Conservation (phyloP, 35 echinoderm and acorn worm species). For the Ptychodera flava region DNA sequence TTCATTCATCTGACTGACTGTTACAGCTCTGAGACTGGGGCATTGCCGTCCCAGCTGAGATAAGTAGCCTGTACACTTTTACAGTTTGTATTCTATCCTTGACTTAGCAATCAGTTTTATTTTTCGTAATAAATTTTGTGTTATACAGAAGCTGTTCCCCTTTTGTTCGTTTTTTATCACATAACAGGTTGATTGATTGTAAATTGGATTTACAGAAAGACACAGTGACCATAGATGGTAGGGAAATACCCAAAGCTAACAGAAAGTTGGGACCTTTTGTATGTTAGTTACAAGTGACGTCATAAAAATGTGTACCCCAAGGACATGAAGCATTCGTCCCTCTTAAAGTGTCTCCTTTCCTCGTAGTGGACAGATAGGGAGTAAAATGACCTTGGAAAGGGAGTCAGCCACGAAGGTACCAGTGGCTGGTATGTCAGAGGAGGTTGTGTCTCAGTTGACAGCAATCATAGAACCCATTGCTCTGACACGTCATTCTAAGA, state of each 20-base stretch:
- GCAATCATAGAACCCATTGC: not conserved
- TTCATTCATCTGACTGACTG: slow-evolving; percentile 26
- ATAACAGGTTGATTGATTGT: too few species aligned
- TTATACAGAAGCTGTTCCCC: too few species aligned
- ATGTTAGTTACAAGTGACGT: not conserved
- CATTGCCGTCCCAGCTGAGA: slow-evolving; percentile 40
- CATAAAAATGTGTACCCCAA: not conserved
- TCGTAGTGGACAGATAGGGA: not conserved
- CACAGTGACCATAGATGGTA: not conserved
- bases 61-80: too few species aligned
- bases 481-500: too few species aligned
- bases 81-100: too few species aligned
- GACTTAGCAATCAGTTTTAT: too few species aligned
- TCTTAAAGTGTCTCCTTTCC: not conserved
- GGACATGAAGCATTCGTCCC: not conserved
- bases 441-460: not conserved
- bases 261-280: not conserved
- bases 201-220: not conserved
- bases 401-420: not conserved
- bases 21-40: too few species aligned
- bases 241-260: not conserved
- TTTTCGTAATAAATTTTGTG: slow-evolving; percentile 13
- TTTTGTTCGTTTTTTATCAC: too few species aligned
- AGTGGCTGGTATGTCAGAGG: not conserved
- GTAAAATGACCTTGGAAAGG: not conserved